These are phyloP conservation scores for Onchidella celtica DNA, from an alignment of 2,888 invertebrate species.

Conservation along the genomic window DNA sequence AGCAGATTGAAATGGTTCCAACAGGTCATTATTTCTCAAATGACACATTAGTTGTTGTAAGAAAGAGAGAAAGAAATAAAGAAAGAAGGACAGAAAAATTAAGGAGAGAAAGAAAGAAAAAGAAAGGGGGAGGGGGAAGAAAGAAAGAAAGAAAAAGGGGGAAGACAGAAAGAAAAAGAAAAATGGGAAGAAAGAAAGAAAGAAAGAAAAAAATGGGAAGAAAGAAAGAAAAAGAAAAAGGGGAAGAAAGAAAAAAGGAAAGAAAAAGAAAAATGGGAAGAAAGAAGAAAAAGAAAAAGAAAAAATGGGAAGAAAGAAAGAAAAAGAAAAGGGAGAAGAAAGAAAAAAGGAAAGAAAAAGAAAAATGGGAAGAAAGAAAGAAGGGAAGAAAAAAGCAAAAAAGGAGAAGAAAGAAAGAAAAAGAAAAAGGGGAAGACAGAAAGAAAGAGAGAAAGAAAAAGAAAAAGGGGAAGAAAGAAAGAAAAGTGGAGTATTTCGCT, in stretches of 20 bases:
- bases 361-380: neutral
- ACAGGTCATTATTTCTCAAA: too few relatives aligned
- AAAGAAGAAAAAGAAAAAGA: neutral
- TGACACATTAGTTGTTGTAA: too few relatives aligned
- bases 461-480: constrained; percentile 10
- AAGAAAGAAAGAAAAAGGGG: neutral
- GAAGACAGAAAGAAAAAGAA: neutral
- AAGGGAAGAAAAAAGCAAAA: constrained; percentile 9
- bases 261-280: neutral
- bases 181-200: neutral
- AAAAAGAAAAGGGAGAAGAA: neutral
- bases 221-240: neutral
- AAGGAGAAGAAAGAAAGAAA: too few relatives aligned
- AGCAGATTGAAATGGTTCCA: too few relatives aligned
- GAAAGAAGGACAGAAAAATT: too few relatives aligned
- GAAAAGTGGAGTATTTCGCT: too few relatives aligned
- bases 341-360: neutral
- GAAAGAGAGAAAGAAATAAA: too few relatives aligned
- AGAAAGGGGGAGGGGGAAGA: neutral
- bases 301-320: neutral
- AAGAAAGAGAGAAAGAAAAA: too few relatives aligned
- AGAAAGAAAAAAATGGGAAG: neutral
- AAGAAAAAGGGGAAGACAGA: too few relatives aligned
- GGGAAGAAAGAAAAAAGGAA: neutral
- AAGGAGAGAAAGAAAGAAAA: neutral